Conservation (phyloP, 2,113 vertebrate species). For the Rhegmatorhina hoffmannsi region DNA sequence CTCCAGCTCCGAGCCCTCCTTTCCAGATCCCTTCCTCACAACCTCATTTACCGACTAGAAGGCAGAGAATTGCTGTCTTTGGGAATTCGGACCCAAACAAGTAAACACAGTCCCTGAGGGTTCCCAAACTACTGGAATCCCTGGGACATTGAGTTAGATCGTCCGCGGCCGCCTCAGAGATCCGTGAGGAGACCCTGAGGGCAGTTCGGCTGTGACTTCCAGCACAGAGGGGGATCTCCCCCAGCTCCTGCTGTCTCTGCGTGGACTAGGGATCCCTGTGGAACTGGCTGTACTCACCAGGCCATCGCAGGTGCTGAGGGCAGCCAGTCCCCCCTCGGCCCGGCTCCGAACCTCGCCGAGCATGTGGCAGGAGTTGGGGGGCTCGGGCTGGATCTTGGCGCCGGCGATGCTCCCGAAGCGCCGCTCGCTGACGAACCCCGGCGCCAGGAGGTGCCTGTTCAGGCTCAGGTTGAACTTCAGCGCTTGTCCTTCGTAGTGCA, state of each 20-base stretch:
- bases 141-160: neutral
- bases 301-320: slow-evolving; percentile 90
- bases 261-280: fast-evolving
- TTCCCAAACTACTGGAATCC: neutral
- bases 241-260: fast-evolving
- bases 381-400: slow-evolving; percentile 59
- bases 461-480: slow-evolving; percentile 89
- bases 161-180: neutral
- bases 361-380: slow-evolving; percentile 82
- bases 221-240: too few species aligned
- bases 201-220: neutral
- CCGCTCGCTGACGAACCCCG: slow-evolving; percentile 86
- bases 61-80: neutral
- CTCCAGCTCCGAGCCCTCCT: fast-evolving
- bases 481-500: slow-evolving; percentile 76
- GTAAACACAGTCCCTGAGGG: neutral
- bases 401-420: slow-evolving; percentile 76
- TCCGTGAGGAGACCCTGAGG: fast-evolving
- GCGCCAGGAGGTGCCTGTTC: slow-evolving; percentile 85
- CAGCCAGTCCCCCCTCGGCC: slow-evolving; percentile 76
- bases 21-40: neutral
- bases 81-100: neutral
- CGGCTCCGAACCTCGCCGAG: slow-evolving; percentile 84
- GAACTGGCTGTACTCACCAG: slow-evolving; percentile 80
- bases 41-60: fast-evolving